Evolutionary conservation across 2,797 vertebrate species (phyloP), one percentile per base, ranked within the genome.

Genomic region (Otus scops): DNA sequence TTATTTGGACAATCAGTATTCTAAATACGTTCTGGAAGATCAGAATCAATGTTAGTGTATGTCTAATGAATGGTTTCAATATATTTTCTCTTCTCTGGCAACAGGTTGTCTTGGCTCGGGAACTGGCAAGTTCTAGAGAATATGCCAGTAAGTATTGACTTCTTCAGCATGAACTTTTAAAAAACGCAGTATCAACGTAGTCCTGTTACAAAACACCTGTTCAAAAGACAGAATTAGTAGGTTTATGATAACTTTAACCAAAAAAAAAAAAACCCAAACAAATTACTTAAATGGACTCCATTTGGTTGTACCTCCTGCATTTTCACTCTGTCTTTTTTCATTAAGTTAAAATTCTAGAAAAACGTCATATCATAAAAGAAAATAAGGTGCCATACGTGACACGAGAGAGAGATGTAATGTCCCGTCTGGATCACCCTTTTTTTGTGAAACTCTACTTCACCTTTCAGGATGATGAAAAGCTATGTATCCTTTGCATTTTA

Each of bases 361-460:
- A 99, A 81, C 99, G 99, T 93, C 99, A 99, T 98, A 99, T 99
- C 98, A 99, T 99, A 97, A 99, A 99, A 98, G 99, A 99, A 98
- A 99, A 99, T 97, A 99, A 99, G 97, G 99, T 99, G 93, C 99
- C 99, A 6, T 99, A 99, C 60, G 99, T 99, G 97, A 99, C 99
- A 96, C 97, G 99, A 97, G 99, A 99, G 97, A 98, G 99, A 97
- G 99, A 99, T 88, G 98, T 99, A 88, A 99, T 99, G 99, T 99
- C 99, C 68, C 99, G 98, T 88, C 98, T 99, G 97, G 99, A 99
- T 98, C 99, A 99, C 96, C 98, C 99, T 39, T 99, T 99, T 98
- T 99, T 99, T 89, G 99, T 99, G 98, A 99, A 99, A 96, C 99
- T 99, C 92, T 99, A 99, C 98, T 99, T 99, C 98, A 99, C 99